phyloP scores from a whole-genome alignment of 2,888 invertebrate species.

The Copidosoma aretas region DNA sequence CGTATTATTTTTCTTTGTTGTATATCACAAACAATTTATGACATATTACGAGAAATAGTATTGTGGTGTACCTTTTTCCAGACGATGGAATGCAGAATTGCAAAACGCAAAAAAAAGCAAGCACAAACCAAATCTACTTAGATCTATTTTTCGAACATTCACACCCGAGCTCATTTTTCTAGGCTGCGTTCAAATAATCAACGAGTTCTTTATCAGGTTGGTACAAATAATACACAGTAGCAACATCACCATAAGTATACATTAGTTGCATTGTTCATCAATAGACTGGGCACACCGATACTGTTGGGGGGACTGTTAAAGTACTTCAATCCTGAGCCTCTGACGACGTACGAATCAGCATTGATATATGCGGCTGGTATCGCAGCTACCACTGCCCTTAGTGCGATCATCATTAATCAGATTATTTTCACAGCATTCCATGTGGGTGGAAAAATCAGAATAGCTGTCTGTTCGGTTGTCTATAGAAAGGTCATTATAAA shows the following conservation, averaged over 20 bases:
- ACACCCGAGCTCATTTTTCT: conserved; percentile 61
- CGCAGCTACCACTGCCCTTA: conserved; percentile 55
- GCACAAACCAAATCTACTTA: conserved; percentile 62
- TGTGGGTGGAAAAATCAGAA: conserved; percentile 81
- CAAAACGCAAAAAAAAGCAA: conserved; percentile 53
- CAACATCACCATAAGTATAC: neutral
- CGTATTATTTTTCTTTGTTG: conserved; percentile 48
- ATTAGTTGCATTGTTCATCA: neutral
- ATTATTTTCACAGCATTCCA: conserved; percentile 74
- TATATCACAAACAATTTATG: no score
- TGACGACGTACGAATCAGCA: conserved; percentile 50
- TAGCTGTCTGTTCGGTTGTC: conserved; percentile 82
- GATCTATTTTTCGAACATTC: conserved; percentile 63
- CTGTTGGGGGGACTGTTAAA: conserved; percentile 71
- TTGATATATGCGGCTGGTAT: conserved; percentile 57
- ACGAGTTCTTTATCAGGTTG: conserved; percentile 56
- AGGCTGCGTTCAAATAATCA: conserved; percentile 63
- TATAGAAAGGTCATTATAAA: conserved; percentile 80
- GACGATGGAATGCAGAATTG: conserved; percentile 64
- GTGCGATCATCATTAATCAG: conserved; percentile 72
- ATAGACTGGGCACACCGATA: conserved; percentile 72
- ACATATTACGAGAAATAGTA: no score
- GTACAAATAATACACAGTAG: no score
- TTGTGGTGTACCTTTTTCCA: conserved; percentile 44
- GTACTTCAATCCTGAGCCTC: conserved; percentile 66